Evolutionary conservation across 2,113 vertebrate species (phyloP), one percentile per base, ranked within the genome.

Genomic region (Myocastor coypus): DNA sequence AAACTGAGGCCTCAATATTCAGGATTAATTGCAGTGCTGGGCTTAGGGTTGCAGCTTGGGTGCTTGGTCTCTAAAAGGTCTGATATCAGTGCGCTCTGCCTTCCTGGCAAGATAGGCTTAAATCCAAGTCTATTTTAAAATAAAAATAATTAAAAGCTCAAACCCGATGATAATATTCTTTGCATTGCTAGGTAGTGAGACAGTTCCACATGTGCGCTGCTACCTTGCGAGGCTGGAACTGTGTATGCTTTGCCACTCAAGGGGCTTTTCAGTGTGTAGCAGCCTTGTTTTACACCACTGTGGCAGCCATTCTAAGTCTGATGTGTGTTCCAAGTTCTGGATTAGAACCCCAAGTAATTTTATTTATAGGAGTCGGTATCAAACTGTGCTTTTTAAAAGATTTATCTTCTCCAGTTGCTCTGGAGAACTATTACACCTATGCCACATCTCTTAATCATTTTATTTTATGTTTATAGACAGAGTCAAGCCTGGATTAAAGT

Each of bases 401-500:
- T 71, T 92, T 66, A 34, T 73, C 52, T 93, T 91, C 12, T 11
- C 85, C 52, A 86, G 6, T 55, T 96, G 34, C 77, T 82, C 57
- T 77, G 30, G 59, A 12, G 26, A 77, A 50, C 0, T 11, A 8
- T 89, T 64, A 14, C 42, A 57, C 63, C 81, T 16, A 20, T 20
- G 17, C 42, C 20, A 69, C 5, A 30, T 68, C 37, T 22, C 12
- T 37, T n/a, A 93, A 83, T n/a, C 75, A 46, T 80, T 86, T 87
- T 73, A 80, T 37, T 81, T 94, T 80, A 68, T 34, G 12, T 87
- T 87, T 89, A 75, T 4, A 69, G 24, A 63, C 26, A 55, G 20
- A 68, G 89, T n/a, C 57, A 89, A 92, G 61, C 32, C 40, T 68
- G 9, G 17, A 34, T 84, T 71, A 87, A 94, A 93, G 94, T 46